Conservation (phyloP, 2,888 invertebrate species). For the Rhopalosiphum nymphaeae region DNA sequence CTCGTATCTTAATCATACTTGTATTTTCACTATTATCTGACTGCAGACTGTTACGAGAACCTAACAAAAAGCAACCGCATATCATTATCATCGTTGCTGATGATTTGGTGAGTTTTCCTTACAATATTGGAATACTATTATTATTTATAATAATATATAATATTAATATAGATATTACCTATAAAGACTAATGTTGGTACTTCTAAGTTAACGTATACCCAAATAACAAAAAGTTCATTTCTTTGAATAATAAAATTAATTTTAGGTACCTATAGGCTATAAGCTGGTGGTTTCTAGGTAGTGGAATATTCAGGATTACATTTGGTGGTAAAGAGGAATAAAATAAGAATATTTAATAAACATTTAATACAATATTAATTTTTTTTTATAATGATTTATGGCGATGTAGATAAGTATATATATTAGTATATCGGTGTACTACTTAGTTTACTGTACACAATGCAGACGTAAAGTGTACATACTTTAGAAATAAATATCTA, state of each 20-base stretch:
- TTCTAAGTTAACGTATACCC: neutral
- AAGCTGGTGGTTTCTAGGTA: neutral
- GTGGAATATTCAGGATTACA: neutral
- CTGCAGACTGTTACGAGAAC: neutral
- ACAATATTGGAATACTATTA: neutral
- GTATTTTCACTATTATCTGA: neutral
- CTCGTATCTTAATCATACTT: neutral
- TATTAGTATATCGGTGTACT: too few relatives aligned
- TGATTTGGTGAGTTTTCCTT: slow-evolving; percentile 50
- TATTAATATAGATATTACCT: neutral
- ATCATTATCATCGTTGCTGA: slow-evolving; percentile 60
- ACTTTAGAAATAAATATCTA: neutral
- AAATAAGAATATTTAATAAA: neutral
- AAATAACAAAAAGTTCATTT: neutral
- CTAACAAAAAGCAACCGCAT: slow-evolving; percentile 51
- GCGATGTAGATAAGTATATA: too few relatives aligned
- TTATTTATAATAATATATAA: too few relatives aligned
- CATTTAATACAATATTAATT: neutral
- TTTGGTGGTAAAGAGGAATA: neutral
- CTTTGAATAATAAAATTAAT: neutral
- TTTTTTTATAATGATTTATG: neutral
- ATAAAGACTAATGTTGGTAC: neutral
- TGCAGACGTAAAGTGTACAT: neutral
- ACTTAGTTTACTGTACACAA: neutral
- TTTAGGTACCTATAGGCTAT: neutral